These are phyloP conservation scores for Drosophila littoralis DNA, from an alignment of 1,140 invertebrate genomes.

Conservation along the genomic window DNA sequence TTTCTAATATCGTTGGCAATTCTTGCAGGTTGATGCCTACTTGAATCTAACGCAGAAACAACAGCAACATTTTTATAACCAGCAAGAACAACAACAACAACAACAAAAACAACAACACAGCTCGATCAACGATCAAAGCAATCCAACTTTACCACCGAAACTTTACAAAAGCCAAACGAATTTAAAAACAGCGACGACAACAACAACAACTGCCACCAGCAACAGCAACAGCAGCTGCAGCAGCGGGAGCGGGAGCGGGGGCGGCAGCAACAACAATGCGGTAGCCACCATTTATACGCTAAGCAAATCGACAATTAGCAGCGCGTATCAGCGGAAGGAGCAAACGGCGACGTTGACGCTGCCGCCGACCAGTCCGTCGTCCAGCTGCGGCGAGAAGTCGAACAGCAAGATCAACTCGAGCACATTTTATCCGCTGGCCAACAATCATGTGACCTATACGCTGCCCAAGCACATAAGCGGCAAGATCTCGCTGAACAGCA, in stretches of 20 bases:
- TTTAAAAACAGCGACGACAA: slow-evolving; percentile 74
- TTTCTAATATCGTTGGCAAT: slow-evolving; percentile 17
- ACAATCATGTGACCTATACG: slow-evolving; percentile 83
- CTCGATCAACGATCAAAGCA: slow-evolving; percentile 62
- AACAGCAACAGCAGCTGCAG: slow-evolving; percentile 33
- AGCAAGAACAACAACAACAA: slow-evolving; percentile 58
- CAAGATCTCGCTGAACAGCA: slow-evolving; percentile 80
- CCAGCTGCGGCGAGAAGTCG: slow-evolving; percentile 53
- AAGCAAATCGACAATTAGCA: slow-evolving; percentile 58
- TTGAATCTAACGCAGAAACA: slow-evolving; percentile 80
- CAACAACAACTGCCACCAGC: slow-evolving; percentile 34
- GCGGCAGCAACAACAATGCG: slow-evolving; percentile 46
- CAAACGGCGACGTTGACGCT: slow-evolving; percentile 68
- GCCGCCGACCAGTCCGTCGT: slow-evolving; percentile 57
- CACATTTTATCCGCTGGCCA: slow-evolving; percentile 81
- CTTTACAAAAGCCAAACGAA: slow-evolving; percentile 84
- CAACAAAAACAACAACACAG: slow-evolving; percentile 42
- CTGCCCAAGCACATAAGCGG: slow-evolving; percentile 82
- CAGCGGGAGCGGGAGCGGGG: slow-evolving; percentile 3
- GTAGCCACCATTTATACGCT: slow-evolving; percentile 77
- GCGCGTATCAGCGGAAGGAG: slow-evolving; percentile 62
- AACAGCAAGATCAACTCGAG: slow-evolving; percentile 79
- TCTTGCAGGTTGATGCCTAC: slow-evolving; percentile 77
- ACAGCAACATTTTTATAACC: slow-evolving; percentile 77
- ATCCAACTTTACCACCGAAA: slow-evolving; percentile 84